Evolutionary conservation across 2,797 vertebrate genomes (phyloP), one percentile per base, ranked within the genome.

Genomic region (Scomberomorus guttatus): DNA sequence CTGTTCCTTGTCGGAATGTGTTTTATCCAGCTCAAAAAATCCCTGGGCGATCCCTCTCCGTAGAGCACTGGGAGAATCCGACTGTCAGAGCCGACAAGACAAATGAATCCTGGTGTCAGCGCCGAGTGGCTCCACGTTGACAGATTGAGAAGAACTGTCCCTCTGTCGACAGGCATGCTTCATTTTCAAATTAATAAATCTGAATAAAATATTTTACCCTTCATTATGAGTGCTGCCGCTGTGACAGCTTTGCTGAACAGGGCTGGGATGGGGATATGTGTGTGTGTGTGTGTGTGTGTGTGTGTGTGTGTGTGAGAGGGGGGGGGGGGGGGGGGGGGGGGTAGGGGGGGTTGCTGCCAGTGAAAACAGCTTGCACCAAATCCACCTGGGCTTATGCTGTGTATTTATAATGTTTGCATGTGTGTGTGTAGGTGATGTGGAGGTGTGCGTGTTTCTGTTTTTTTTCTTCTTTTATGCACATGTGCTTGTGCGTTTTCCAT

Each of bases 161-260:
- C 97, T 97, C 96, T 95, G 97, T 97, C 97, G 97, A 99, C 97
- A 97, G 97, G 97, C 97, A 96, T 96, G 97, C 97, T 98, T 98
- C 97, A 98, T 97, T 98, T 97, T 98, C 97, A 97, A 98, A 99
- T 99, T 99, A 99, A 99, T 99, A 99, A 99, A 98, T 98, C 97
- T 98, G 98, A 99, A 98, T 98, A 97, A 99, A 99, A 99, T 98
- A 98, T 98, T 99, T 99, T 97, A 97, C 96, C 97, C 97, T 98
- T 98, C 97, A 98, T 99, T 99, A 98, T 96, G 93, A 98, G 96
- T 96, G 94, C 95, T 96, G 97, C 95, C 94, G 92, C 94, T 95
- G 96, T 98, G 98, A 98, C 98, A 98, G 97, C 96, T 97, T 95
- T 95, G 91, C 95, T 97, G 96, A 97, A 87, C 87, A 89, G 90